Percentiles rank a stretch among this genome's conserved stretches.
phyloP scores from a whole-genome alignment of 2,113 vertebrate genomes.

The Hydrochoerus hydrochaeris region DNA sequence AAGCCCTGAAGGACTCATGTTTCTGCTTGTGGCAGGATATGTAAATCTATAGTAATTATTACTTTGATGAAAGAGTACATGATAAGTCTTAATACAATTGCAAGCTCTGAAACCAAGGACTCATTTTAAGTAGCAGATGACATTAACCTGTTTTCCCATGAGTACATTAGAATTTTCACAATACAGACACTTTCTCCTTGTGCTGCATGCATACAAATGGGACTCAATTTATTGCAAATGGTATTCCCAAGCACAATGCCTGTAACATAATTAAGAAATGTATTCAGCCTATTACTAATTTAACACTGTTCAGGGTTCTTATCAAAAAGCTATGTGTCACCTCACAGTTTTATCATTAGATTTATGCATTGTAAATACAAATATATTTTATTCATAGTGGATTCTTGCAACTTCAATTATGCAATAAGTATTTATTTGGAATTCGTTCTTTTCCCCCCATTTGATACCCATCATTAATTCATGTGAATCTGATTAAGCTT shows the following conservation, averaged over 20 bases:
- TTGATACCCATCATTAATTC: constrained; percentile 90
- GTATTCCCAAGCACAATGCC: constrained; percentile 67
- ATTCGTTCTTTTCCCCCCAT: constrained; percentile 84
- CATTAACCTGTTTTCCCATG: constrained; percentile 68
- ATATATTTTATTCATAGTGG: constrained; percentile 90
- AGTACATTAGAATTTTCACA: constrained; percentile 62
- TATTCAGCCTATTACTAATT: constrained; percentile 89
- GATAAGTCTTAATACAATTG: constrained; percentile 68
- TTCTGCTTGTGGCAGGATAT: constrained; percentile 57
- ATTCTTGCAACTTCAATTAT: constrained; percentile 88
- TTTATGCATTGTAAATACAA: constrained; percentile 87
- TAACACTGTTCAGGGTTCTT: constrained; percentile 83
- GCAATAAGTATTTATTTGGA: constrained; percentile 89
- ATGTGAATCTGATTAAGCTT: constrained; percentile 87
- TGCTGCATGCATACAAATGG: constrained; percentile 75
- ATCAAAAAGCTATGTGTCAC: constrained; percentile 82
- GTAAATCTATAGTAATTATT: constrained; percentile 71
- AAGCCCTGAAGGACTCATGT: constrained; percentile 4
- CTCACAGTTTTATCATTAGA: constrained; percentile 80
- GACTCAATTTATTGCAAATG: constrained; percentile 80
- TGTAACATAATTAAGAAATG: constrained; percentile 86
- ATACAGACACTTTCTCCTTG: constrained; percentile 58
- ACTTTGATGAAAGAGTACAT: constrained; percentile 61
- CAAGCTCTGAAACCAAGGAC: constrained; percentile 64
- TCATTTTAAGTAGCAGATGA: constrained; percentile 65